Base-by-base conservation (phyloP, 2,113 vertebrate species). In the Neoarius graeffei region DNA sequence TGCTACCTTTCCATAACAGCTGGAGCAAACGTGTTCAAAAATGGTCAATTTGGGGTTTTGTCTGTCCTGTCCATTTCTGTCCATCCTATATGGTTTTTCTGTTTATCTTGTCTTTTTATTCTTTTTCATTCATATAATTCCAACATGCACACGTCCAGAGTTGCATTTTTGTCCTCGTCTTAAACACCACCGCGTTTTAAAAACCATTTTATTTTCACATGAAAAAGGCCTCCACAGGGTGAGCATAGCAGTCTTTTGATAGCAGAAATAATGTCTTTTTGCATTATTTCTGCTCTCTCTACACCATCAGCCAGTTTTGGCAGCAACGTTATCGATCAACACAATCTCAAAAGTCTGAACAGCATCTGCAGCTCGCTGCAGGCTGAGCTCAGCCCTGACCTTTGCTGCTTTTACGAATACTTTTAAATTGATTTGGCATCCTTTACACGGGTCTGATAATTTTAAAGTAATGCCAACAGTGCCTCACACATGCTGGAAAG, bases 291-390 rank as follows among this genome's bases (percentile, higher is more conserved):
- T 73, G 0, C 5, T 27, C 25, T 67, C 69, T 42, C 35, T 54
- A 54, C 7, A 11, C 52, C 10, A 54, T 54, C 52, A 54, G 52
- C 52, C 52, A 11, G 77, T 66, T 81, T 69, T 30, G 84, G 66
- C 15, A 85, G 27, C 57, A 79, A 54, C 4, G 25, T n/a, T 60
- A 90, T 88, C 64, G 88, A 90, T 89, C 50, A 86, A 56, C 87
- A 64, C 52, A 11, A 54, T 60, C 74, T n/a, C 73, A 66, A 84
- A 35, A 9, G 64, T 81, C 27, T 7, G 2, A 20, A 13, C 67
- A 71, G 73, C 82, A 50, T 54, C 15, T 1, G 19, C 13, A n/a
- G 79, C 20, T 79, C 23, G 66, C 89, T 79, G 62, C 56, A 64
- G 81, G 80, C 64, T 52, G 62, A n/a, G 35, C 81, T 79, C 83